These are phyloP conservation scores for Mixornis gularis DNA, from an alignment of 2,113 vertebrate species.

Conservation along the genomic window DNA sequence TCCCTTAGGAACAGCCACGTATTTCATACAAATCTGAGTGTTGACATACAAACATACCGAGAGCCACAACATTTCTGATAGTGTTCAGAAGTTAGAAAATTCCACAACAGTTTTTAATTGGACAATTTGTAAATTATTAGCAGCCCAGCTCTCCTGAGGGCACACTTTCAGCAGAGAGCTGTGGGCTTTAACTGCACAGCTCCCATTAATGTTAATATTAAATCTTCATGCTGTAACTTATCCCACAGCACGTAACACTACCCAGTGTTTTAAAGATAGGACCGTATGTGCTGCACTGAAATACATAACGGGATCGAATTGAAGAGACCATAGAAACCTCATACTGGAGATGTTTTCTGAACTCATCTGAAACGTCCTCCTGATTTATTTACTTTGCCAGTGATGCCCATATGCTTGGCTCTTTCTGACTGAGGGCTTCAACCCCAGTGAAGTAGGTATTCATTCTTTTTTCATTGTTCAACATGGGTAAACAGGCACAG, in stretches of 20 bases:
- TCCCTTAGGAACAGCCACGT: not conserved
- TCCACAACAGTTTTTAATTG: not conserved
- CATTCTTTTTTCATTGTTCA: constrained; percentile 3
- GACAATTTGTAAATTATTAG: constrained; percentile 4
- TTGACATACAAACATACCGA: not conserved
- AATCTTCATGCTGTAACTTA: constrained; percentile 32
- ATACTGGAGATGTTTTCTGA: not conserved
- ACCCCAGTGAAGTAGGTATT: not conserved
- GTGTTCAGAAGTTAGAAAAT: not conserved
- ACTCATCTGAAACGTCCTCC: not conserved
- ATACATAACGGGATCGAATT: not conserved
- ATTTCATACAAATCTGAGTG: not conserved
- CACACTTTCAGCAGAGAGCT: not conserved
- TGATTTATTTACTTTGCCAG: constrained; percentile 26
- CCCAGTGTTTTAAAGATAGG: constrained; percentile 46
- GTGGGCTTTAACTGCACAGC: not conserved
- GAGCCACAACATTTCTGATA: not conserved
- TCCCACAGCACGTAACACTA: not conserved
- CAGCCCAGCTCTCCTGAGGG: not conserved
- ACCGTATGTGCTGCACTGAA: not conserved
- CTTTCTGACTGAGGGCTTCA: not conserved
- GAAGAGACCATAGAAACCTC: not conserved
- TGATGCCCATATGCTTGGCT: not conserved
- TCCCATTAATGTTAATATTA: constrained; percentile 25
- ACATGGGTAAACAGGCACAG: not conserved